Evolutionary conservation across 2,888 invertebrate genomes (phyloP).

Genomic region (Drosophila multiciliata): DNA sequence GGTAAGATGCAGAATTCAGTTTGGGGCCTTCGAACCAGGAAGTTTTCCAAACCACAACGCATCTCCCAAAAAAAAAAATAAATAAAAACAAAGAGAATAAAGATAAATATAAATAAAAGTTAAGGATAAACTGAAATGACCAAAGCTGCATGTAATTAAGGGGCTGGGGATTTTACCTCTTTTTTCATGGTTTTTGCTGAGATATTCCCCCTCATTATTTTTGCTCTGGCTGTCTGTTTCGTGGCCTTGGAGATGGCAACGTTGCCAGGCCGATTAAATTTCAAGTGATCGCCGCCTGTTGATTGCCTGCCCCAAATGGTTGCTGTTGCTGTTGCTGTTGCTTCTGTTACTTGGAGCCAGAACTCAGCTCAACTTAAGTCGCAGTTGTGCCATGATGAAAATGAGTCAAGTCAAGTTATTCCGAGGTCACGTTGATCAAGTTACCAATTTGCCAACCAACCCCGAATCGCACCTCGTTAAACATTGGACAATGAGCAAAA

Average conservation of each 20-base stretch:
- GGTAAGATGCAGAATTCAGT: background rate
- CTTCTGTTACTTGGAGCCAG: slow-evolving; percentile 24
- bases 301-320: slow-evolving; percentile 31
- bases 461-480: slow-evolving; percentile 43
- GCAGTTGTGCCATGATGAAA: slow-evolving; percentile 27
- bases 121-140: slow-evolving; percentile 1
- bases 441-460: slow-evolving; percentile 47
- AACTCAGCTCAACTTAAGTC: slow-evolving; percentile 28
- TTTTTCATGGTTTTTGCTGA: background rate
- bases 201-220: slow-evolving; percentile 29
- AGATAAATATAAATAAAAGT: background rate
- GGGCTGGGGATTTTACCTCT: slow-evolving; percentile 28
- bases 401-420: slow-evolving; percentile 63
- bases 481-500: background rate
- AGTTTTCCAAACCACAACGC: slow-evolving; percentile 12
- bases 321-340: background rate
- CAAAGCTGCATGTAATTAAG: slow-evolving; percentile 52
- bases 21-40: slow-evolving; percentile 61
- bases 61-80: slow-evolving; percentile 6
- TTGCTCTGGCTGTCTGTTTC: background rate
- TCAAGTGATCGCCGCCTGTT: slow-evolving; percentile 59
- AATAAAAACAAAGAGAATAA: background rate
- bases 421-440: slow-evolving; percentile 76
- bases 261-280: slow-evolving; percentile 60
- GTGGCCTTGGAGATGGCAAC: slow-evolving; percentile 50